phyloP scores from a whole-genome alignment of 2,888 invertebrate genomes.

The Leptinotarsa juncta region DNA sequence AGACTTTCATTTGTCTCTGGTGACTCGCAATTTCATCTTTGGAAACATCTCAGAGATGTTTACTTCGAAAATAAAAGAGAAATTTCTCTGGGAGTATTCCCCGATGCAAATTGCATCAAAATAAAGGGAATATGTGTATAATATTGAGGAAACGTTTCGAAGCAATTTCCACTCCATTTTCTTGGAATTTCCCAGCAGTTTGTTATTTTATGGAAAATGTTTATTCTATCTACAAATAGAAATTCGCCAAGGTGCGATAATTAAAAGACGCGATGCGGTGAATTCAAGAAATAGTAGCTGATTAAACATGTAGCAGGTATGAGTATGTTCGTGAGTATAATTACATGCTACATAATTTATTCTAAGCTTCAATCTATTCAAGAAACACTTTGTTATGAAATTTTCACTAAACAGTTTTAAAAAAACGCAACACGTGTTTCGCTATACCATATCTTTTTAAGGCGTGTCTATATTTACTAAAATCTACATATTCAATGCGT shows the following conservation, averaged over 20 bases:
- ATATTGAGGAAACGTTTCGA: neutral
- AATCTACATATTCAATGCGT: too few species aligned
- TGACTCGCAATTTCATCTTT: neutral
- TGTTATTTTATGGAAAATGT: neutral
- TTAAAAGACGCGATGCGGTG: too few species aligned
- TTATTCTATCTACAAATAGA: neutral
- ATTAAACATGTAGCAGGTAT: neutral
- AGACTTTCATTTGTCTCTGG: too few species aligned
- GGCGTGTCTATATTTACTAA: too few species aligned
- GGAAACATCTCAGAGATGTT: neutral
- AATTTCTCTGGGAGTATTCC: neutral
- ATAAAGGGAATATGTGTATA: neutral
- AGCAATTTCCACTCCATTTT: conserved; percentile 1
- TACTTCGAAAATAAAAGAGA: neutral
- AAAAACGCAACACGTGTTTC: too few species aligned
- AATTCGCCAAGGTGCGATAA: neutral
- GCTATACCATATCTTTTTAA: too few species aligned
- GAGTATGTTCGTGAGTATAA: too few species aligned
- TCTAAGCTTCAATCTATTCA: too few species aligned
- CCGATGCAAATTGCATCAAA: neutral
- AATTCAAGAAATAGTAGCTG: neutral
- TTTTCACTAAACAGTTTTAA: too few species aligned
- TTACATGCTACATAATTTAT: too few species aligned
- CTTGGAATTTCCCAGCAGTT: neutral
- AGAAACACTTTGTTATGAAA: too few species aligned